phyloP scores from a whole-genome alignment of 2,888 invertebrate species.

The Chloromyia formosa region DNA sequence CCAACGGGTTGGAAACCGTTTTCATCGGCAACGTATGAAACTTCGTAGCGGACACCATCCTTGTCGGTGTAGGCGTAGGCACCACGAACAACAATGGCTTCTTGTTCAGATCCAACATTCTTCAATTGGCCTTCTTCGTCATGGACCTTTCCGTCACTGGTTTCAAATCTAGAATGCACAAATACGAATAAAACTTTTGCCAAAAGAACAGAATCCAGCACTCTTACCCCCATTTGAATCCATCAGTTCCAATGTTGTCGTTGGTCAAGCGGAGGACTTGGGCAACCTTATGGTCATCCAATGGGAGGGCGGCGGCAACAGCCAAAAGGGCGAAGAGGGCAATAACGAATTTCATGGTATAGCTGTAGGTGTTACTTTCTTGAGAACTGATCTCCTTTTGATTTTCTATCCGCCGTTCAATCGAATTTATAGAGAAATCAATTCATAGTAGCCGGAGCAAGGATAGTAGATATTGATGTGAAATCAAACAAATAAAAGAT shows the following conservation, averaged over 20 bases:
- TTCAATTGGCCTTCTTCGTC: slow-evolving; percentile 65
- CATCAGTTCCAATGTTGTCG: slow-evolving; percentile 68
- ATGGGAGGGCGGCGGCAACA: slow-evolving; percentile 56
- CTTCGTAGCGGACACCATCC: slow-evolving; percentile 67
- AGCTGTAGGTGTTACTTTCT: slow-evolving; percentile 46
- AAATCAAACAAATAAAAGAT: slow-evolving; percentile 10
- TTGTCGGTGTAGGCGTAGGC: slow-evolving; percentile 65
- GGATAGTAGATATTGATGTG: neutral
- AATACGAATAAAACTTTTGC: neutral
- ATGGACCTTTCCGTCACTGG: slow-evolving; percentile 67
- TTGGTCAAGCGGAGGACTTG: slow-evolving; percentile 70
- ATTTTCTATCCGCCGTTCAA: neutral
- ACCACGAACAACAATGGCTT: slow-evolving; percentile 63
- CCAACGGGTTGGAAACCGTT: slow-evolving; percentile 60
- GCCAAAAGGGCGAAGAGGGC: slow-evolving; percentile 57
- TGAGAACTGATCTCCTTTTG: slow-evolving; percentile 28
- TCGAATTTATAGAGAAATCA: slow-evolving; percentile 27
- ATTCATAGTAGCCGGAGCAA: neutral
- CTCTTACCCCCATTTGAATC: slow-evolving; percentile 67
- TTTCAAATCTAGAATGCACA: slow-evolving; percentile 66
- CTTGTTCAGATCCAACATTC: slow-evolving; percentile 65
- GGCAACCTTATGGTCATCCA: slow-evolving; percentile 65
- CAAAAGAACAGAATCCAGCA: neutral
- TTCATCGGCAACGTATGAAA: slow-evolving; percentile 59
- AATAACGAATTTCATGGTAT: slow-evolving; percentile 59